These are phyloP conservation scores for Cheilosia variabilis DNA, from an alignment of 2,888 invertebrate species.

Conservation along the genomic window DNA sequence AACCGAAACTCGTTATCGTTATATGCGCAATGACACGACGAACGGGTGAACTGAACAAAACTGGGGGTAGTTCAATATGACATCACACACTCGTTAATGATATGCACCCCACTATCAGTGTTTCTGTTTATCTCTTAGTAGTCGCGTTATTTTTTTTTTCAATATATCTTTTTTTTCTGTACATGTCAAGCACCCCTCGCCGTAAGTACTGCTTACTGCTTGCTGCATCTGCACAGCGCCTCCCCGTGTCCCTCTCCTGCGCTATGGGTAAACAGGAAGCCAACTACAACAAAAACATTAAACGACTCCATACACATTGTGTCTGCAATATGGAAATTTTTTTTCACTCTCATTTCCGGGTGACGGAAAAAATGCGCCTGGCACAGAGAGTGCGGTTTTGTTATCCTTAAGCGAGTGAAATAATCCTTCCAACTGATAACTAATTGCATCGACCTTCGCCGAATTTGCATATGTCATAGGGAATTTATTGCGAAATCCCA, in stretches of 20 bases:
- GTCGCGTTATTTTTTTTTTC: conserved; percentile 45
- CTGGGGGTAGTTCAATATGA: conserved; percentile 63
- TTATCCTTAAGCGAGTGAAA: conserved; percentile 59
- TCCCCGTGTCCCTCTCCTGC: conserved; percentile 32
- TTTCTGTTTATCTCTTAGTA: conserved; percentile 70
- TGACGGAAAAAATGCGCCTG: conserved; percentile 20
- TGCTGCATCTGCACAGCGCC: neutral
- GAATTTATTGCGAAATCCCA: conserved; percentile 70
- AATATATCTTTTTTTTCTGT: conserved; percentile 43
- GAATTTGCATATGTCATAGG: conserved; percentile 71
- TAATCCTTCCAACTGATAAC: conserved; percentile 55
- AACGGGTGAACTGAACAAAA: conserved; percentile 37
- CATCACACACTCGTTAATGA: conserved; percentile 76
- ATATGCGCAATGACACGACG: conserved; percentile 22
- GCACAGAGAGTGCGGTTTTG: conserved; percentile 24
- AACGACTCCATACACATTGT: conserved; percentile 63
- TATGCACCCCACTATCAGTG: conserved; percentile 76
- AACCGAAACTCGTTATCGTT: conserved; percentile 63
- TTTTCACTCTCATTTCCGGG: conserved; percentile 62
- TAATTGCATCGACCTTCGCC: conserved; percentile 73
- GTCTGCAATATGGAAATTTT: conserved; percentile 75
- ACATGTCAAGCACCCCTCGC: conserved; percentile 68
- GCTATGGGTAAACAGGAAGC: conserved; percentile 51
- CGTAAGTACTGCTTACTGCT: conserved; percentile 50
- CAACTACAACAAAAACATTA: conserved; percentile 36